Conservation (phyloP, 2,888 invertebrate species). For the Erebia epiphron region DNA sequence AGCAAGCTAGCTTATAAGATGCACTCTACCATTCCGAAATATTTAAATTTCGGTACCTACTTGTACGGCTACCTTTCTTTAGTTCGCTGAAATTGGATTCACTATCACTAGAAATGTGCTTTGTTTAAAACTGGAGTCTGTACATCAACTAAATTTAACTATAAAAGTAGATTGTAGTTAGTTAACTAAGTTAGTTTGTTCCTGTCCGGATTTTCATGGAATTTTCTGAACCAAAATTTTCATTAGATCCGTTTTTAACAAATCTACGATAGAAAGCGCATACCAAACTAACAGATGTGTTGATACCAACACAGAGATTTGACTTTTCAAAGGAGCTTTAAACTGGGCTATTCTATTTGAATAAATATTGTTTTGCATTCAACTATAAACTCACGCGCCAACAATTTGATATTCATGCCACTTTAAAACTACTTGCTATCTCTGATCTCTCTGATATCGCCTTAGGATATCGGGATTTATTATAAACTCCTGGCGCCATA, state of each 20-base stretch:
- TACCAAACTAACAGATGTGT: not conserved
- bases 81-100: too few species aligned
- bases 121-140: too few species aligned
- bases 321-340: not conserved
- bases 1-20: too few species aligned
- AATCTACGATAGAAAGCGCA: not conserved
- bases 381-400: constrained; percentile 20
- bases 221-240: not conserved
- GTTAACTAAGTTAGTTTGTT: not conserved
- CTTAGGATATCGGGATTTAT: constrained; percentile 37
- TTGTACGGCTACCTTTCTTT: too few species aligned
- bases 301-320: not conserved
- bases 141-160: too few species aligned
- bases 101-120: too few species aligned
- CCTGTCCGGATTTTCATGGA: not conserved
- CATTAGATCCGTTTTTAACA: not conserved
- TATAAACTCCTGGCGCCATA: constrained; percentile 42
- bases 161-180: not conserved
- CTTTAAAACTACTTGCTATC: constrained; percentile 30
- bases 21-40: too few species aligned
- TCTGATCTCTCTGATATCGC: constrained; percentile 36
- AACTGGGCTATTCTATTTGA: not conserved
- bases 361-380: not conserved
- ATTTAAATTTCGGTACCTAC: too few species aligned
- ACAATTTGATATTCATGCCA: constrained; percentile 32